Evolutionary conservation across 2,113 vertebrate genomes (phyloP).

Genomic region (Platysteira castanea): DNA sequence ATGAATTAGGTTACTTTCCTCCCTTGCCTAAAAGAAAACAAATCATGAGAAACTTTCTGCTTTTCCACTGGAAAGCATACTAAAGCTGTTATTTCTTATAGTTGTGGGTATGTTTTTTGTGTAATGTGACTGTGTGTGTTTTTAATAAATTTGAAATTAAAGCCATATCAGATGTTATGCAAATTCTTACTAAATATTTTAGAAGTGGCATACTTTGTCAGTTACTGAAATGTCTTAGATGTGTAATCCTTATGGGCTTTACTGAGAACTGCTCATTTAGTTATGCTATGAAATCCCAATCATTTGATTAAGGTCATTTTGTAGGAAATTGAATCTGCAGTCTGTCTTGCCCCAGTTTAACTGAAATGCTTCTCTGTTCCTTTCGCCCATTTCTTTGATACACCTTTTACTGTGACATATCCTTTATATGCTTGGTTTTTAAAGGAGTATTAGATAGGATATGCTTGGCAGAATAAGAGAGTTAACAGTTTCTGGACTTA

Average conservation of each 20-base stretch:
- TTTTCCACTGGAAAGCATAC: background rate
- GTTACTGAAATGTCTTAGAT: background rate
- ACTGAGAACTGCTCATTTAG: background rate
- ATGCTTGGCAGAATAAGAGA: background rate
- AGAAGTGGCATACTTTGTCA: background rate
- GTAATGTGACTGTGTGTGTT: background rate
- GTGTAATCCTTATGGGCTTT: background rate
- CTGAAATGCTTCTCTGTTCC: background rate
- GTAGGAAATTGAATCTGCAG: background rate
- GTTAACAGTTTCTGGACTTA: background rate
- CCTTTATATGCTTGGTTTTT: background rate
- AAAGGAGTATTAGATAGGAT: background rate
- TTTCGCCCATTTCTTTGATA: background rate
- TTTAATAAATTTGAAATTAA: constrained; percentile 38
- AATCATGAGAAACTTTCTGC: constrained; percentile 41
- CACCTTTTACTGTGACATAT: background rate
- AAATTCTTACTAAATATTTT: constrained; percentile 5
- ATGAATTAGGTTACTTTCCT: background rate
- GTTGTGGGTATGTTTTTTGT: background rate
- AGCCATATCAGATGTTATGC: background rate
- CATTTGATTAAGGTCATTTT: background rate
- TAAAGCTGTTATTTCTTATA: background rate
- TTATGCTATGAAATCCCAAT: background rate
- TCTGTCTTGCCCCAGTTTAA: background rate
- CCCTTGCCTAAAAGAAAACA: constrained; percentile 32